Base-by-base conservation (phyloP, 1,140 invertebrate genomes). In the Dreissena polymorpha region DNA sequence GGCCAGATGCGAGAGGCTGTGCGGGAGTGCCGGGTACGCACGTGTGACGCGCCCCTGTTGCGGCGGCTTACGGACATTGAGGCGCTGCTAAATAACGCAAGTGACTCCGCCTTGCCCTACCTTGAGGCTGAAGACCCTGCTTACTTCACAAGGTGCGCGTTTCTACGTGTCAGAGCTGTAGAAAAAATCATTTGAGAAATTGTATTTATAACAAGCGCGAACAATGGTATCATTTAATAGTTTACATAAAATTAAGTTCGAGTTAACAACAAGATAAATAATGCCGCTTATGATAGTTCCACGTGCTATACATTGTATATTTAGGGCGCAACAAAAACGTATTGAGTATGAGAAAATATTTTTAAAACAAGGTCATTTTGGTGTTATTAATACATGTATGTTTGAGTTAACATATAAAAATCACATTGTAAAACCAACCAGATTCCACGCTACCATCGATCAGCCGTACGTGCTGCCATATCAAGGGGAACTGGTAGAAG, bases 391-490 rank as follows among this genome's bases (percentile, higher is more conserved):
- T n/a, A n/a, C n/a, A n/a, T n/a, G n/a, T 39, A 39, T 39, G 39
- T 39, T 39, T 39, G 39, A 39, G 39, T 39, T 5, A 39, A 8
- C 39, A 5, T 39, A 39, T 39, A n/a, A n/a, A n/a, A n/a, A n/a
- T n/a, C 8, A 39, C 39, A 39, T 39, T 5, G 2, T 39, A 39
- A 2, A 2, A 2, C 39, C 39, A 39, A 2, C 13, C 23, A 83
- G 88, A 10, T 90, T 90, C 68, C 60, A 68, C 13, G 57, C 85
- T 14, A 85, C 83, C 21, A 87, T 90, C 50, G 81, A 84, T 70
- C 83, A 86, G 14, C 87, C 89, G 0, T 90, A 89, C 68, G 63
- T 89, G 7, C 77, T 87, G 13, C 84, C 84, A 7, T 89, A 88
- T 68, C 49, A 57, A 49, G 78, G 85, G 39, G 39, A 39, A 39